These are phyloP conservation scores for Typhlichthys eigenmanni DNA, from an alignment of 2,797 vertebrate genomes.

Conservation along the genomic window DNA sequence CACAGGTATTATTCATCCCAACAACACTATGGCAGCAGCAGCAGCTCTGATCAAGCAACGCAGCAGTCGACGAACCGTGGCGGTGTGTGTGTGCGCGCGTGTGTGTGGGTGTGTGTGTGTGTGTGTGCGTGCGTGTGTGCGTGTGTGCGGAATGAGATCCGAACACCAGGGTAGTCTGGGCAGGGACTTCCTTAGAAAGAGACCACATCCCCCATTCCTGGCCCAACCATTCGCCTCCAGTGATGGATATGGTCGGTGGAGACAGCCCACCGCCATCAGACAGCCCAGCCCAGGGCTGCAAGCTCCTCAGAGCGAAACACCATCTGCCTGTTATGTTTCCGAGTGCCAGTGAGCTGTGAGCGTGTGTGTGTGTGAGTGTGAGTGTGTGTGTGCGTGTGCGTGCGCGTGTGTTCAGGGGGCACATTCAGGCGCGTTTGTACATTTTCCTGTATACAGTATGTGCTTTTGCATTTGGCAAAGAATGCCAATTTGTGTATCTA, in stretches of 20 bases:
- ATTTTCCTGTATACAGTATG: neutral
- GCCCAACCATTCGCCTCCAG: constrained; percentile 21
- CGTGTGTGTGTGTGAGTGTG: constrained; percentile 14
- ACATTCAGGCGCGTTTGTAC: constrained; percentile 8
- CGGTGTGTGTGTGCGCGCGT: neutral
- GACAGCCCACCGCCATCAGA: constrained; percentile 51
- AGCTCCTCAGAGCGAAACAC: constrained; percentile 52
- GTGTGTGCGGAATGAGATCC: no score
- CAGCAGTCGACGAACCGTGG: neutral
- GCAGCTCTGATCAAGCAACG: constrained; percentile 9
- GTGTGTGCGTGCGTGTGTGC: no score
- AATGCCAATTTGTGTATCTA: neutral
- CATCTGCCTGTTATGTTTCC: constrained; percentile 38
- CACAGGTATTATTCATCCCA: constrained; percentile 52
- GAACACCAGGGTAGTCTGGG: no score
- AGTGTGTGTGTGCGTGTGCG: constrained; percentile 25
- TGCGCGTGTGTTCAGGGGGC: constrained; percentile 3
- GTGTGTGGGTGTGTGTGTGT: neutral
- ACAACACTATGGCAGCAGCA: constrained; percentile 24
- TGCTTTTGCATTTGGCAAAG: neutral
- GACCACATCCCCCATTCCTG: constrained; percentile 10
- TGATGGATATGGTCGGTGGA: constrained; percentile 59
- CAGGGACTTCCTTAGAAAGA: neutral
- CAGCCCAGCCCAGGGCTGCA: constrained; percentile 13
- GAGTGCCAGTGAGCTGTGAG: constrained; percentile 24